Evolutionary conservation across 2,113 vertebrate genomes (phyloP), one percentile per base, ranked within the genome.

Genomic region (Lathamus discolor): DNA sequence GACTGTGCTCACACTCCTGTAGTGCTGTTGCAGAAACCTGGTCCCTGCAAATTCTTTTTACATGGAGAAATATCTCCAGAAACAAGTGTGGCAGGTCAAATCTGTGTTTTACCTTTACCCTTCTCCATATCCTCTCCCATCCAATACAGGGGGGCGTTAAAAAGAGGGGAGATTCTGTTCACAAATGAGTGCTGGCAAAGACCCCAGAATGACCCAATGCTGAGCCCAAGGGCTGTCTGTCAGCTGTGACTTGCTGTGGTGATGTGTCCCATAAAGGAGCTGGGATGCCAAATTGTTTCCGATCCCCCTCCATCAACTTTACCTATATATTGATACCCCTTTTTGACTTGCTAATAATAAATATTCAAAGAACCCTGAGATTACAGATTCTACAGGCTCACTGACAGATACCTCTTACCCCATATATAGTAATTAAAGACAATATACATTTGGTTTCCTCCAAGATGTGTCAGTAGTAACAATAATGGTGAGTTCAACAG

Each of bases 241-340:
- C 63, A 72, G 13, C 44, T 59, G 1, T 0, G 2, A 24, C 18
- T 24, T 46, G 17, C 43, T 72, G 28, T 7, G 17, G 22, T 41
- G 57, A 3, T 75, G 19, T 39, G 63, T 46, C 49, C 46, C 25
- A 25, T 27, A 24, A 44, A 67, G 57, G 55, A 27, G 3, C 19
- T 46, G 37, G 27, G 87, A 68, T 17, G 14, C 8, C 31, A n/a
- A 1, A 67, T 28, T 37, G 6, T n/a, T 93, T 79, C 33, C 7
- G 0, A 2, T 69, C 13, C 48, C 35, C 13, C 18, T 49, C 16
- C 4, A 1, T 19, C 0, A 1, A 24, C 57, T 59, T 35, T 16
- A 35, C 22, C 31, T 54, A 2, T 41, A 1, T 49, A 63, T 10
- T 46, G 29, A 35, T 69, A 33, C 1, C 4, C 2, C 7, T 27